Conservation (phyloP, 2,797 vertebrate species). For the Oreochromis mossambicus region DNA sequence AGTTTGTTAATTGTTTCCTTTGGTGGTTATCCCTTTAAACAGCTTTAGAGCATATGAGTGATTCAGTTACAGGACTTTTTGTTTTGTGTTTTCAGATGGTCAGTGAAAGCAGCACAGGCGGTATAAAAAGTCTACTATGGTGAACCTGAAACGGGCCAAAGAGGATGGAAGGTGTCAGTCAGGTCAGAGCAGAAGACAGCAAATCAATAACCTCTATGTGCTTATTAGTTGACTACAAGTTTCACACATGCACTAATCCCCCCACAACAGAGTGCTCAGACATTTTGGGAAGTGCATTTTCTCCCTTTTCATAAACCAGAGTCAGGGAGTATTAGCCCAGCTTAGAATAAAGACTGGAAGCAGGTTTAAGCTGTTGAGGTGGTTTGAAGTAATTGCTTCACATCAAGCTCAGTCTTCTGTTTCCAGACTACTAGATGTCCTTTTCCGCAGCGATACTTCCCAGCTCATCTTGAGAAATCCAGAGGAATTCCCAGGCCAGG, state of each 20-base stretch:
- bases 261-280: background rate
- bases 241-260: conserved; percentile 5
- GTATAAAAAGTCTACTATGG: conserved; percentile 91
- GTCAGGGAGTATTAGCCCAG: background rate
- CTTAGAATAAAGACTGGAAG: background rate
- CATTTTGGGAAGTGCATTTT: background rate
- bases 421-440: background rate
- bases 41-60: conserved; percentile 89
- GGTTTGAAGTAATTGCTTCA: background rate
- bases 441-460: background rate
- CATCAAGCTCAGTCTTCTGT: background rate
- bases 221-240: conserved; percentile 12
- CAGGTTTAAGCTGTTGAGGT: background rate
- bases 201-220: background rate
- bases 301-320: background rate
- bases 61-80: conserved; percentile 88
- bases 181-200: conserved; percentile 18
- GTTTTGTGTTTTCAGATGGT: conserved; percentile 79
- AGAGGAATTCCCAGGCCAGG: background rate
- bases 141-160: conserved; percentile 98
- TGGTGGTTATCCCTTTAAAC: conserved; percentile 84
- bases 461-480: background rate
- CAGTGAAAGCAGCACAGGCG: conserved; percentile 95
- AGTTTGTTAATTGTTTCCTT: conserved; percentile 86
- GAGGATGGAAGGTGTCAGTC: conserved; percentile 84